phyloP scores from a whole-genome alignment of 2,113 vertebrate species.

The Gobio gobio region DNA sequence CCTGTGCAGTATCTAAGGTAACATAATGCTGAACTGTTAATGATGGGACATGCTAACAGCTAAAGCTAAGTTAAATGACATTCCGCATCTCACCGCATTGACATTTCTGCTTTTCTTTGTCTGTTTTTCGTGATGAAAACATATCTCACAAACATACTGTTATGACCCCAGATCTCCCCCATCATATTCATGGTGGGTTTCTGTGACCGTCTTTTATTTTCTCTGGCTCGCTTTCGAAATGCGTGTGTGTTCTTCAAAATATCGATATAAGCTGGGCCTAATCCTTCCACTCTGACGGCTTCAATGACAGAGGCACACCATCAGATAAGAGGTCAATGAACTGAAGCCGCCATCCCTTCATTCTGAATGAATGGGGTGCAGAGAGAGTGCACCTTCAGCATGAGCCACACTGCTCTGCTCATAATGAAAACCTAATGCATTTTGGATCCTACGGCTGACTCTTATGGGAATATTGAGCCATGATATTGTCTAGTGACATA shows the following conservation, averaged over 20 bases:
- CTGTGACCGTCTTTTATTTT: slow-evolving; percentile 51
- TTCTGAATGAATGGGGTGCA: slow-evolving; percentile 80
- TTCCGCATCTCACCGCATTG: slow-evolving; percentile 71
- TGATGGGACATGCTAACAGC: slow-evolving; percentile 54
- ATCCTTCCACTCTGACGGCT: slow-evolving; percentile 81
- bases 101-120: slow-evolving; percentile 66
- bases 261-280: slow-evolving; percentile 76
- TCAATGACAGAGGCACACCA: slow-evolving; percentile 76
- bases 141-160: slow-evolving; percentile 67
- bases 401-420: slow-evolving; percentile 70
- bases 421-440: slow-evolving; percentile 81
- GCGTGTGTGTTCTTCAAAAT: slow-evolving; percentile 56
- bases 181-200: slow-evolving; percentile 60
- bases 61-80: slow-evolving; percentile 72
- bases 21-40: slow-evolving; percentile 61
- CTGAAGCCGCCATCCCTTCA: slow-evolving; percentile 76
- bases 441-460: slow-evolving; percentile 68
- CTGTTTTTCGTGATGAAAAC: slow-evolving; percentile 72
- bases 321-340: slow-evolving; percentile 82
- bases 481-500: slow-evolving; percentile 66
- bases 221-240: slow-evolving; percentile 10
- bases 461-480: slow-evolving; percentile 57
- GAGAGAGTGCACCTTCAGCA: slow-evolving; percentile 74
- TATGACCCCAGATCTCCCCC: slow-evolving; percentile 70
- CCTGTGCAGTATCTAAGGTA: background rate